Conservation (phyloP, 2,113 vertebrate species). For the Electrona antarctica region DNA sequence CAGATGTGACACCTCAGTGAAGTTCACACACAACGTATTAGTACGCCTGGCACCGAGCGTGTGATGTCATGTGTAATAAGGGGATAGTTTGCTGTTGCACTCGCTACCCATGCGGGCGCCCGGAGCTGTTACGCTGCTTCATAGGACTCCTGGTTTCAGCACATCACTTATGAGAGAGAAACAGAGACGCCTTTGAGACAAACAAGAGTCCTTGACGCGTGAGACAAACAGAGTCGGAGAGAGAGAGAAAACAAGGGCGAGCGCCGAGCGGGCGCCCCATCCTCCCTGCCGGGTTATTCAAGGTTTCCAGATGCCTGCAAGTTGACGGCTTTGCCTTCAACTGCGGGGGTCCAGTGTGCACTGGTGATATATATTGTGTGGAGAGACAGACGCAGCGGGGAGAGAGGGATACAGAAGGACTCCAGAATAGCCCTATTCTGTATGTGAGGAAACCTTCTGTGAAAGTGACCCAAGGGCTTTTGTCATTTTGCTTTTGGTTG, state of each 20-base stretch:
- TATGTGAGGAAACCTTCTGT: constrained; percentile 12
- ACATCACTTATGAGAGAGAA: constrained; percentile 24
- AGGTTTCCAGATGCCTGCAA: too few species aligned
- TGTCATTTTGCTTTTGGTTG: constrained; percentile 40
- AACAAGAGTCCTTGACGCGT: constrained; percentile 34
- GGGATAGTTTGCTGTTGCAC: constrained; percentile 46
- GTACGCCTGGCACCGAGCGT: constrained; percentile 21
- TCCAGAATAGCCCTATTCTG: constrained; percentile 10
- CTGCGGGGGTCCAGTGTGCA: too few species aligned
- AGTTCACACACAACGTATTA: constrained; percentile 21
- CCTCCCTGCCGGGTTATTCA: neutral
- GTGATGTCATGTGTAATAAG: constrained; percentile 14
- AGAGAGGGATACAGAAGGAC: constrained; percentile 20
- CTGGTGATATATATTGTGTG: neutral
- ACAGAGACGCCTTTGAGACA: constrained; percentile 48
- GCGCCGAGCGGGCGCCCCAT: constrained; percentile 17
- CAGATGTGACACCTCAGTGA: too few species aligned
- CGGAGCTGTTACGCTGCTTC: constrained; percentile 44
- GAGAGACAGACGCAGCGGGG: neutral
- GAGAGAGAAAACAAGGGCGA: constrained; percentile 7
- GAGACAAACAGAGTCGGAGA: constrained; percentile 25
- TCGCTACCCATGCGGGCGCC: constrained; percentile 45
- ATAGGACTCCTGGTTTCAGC: constrained; percentile 38
- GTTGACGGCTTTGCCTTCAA: too few species aligned
- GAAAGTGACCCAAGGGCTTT: constrained; percentile 39